Evolutionary conservation across 2,797 vertebrate species (phyloP).

Genomic region (Tiaroga cobitis): DNA sequence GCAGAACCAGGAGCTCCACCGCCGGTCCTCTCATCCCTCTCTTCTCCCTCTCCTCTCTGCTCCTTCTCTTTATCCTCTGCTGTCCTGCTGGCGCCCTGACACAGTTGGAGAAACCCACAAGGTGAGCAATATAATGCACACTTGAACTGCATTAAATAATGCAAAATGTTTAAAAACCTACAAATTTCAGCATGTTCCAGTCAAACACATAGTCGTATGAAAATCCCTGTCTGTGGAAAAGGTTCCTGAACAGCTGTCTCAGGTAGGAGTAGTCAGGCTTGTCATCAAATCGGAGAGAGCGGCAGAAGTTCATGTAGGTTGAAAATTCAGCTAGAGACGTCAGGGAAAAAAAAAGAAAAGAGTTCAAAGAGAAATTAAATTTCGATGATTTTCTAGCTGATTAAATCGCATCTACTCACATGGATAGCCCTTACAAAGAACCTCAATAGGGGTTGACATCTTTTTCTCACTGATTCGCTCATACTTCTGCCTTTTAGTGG

Average conservation of each 20-base stretch:
- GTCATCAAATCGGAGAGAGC: constrained; percentile 94
- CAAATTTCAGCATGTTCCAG: constrained; percentile 99
- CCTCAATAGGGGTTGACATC: constrained; percentile 96
- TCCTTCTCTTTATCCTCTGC: constrained; percentile 93
- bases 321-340: constrained; percentile 89
- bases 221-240: constrained; percentile 97
- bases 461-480: constrained; percentile 98
- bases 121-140: neutral
- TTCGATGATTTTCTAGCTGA: neutral
- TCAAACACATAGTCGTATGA: constrained; percentile 98
- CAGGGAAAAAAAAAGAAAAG: neutral
- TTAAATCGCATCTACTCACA: constrained; percentile 78
- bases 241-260: constrained; percentile 95
- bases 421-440: constrained; percentile 95
- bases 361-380: neutral
- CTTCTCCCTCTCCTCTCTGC: constrained; percentile 80
- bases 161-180: constrained; percentile 69
- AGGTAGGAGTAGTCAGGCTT: constrained; percentile 97
- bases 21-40: constrained; percentile 86
- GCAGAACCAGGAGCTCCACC: constrained; percentile 82
- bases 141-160: neutral
- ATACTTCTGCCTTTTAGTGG: constrained; percentile 96
- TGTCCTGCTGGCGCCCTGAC: constrained; percentile 90
- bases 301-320: constrained; percentile 97
- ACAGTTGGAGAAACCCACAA: constrained; percentile 30